Base-by-base conservation (phyloP, 2,797 vertebrate species). In the Notoglanidium macrostoma region DNA sequence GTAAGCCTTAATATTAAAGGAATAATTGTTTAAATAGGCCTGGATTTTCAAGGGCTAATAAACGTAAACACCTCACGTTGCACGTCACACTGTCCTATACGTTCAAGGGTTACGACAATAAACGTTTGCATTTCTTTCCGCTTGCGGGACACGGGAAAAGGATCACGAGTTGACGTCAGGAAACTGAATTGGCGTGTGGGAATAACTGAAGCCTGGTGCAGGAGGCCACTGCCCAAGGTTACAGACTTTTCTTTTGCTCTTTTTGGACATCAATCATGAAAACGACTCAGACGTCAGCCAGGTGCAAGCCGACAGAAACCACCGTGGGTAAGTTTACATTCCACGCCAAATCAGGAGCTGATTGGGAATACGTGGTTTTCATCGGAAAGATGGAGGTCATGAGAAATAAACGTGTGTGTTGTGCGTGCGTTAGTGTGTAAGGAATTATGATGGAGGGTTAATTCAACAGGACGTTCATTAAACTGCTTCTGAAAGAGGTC, bases 331-430 rank as follows among this genome's bases (percentile, higher is more conserved):
- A 12, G 55, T 80, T 61, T 51, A 67, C 77, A 63, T 67, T 68
- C 54, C 46, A 78, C 51, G 49, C 51, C 63, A 59, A 61, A 84
- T 51, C 40, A 79, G 12, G 9, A 51, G 32, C 79, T 59, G 57
- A 82, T 65, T 83, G 84, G 83, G 80, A 87, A 86, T 90, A 77
- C 55, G 78, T 81, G 89, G 32, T 54, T 87, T 84, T 78, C 78
- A 55, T 88, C 29, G 83, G 65, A 14, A 89, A 81, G 49, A 77
- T 55, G 32, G 67, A 57, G 57, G 76, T 67, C 73, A 87, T 89
- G 80, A 88, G 73, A 85, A 55, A 76, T 77, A 19, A 51, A 3
- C 63, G 55, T 87, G 76, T 84, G 55, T 83, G 55, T 70, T 76
- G 55, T 87, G 59, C 84, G 29, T 84, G 51, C 54, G 51, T 32